These are phyloP conservation scores for Metaphire vulgaris DNA, from an alignment of 1,140 invertebrate genomes.

Conservation along the genomic window DNA sequence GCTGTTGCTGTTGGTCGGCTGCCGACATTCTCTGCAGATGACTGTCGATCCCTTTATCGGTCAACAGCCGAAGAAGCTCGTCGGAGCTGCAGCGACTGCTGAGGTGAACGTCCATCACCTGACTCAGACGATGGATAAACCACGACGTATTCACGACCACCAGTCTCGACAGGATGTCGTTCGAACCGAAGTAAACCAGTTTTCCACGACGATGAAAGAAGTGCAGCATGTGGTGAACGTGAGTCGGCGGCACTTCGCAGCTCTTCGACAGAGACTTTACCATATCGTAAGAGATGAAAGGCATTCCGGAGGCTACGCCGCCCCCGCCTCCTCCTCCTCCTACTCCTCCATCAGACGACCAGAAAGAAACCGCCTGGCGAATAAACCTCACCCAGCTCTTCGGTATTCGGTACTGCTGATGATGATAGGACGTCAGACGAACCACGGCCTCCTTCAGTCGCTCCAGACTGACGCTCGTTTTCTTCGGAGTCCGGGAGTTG, in stretches of 20 bases:
- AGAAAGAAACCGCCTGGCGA: slow-evolving; percentile 17
- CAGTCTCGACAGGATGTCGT: slow-evolving; percentile 23
- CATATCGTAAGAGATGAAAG: slow-evolving; percentile 27
- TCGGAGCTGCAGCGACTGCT: neutral
- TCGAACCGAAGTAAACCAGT: slow-evolving; percentile 23
- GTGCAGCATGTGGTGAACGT: slow-evolving; percentile 28
- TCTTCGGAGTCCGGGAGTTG: slow-evolving; percentile 18
- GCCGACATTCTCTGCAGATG: neutral
- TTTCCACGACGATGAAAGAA: slow-evolving; percentile 30
- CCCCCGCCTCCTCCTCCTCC: no score
- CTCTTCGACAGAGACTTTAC: slow-evolving; percentile 23
- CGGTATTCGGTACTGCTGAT: slow-evolving; percentile 20
- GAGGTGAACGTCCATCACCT: slow-evolving; percentile 21
- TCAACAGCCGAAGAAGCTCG: slow-evolving; percentile 17
- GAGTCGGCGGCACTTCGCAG: slow-evolving; percentile 22
- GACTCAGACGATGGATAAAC: slow-evolving; percentile 24
- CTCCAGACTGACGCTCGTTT: slow-evolving; percentile 20
- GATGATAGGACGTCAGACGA: slow-evolving; percentile 4
- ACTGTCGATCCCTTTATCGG: slow-evolving; percentile 23
- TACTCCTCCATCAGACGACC: neutral
- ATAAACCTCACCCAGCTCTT: slow-evolving; percentile 28
- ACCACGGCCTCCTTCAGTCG: slow-evolving; percentile 28
- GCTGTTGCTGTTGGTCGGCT: neutral
- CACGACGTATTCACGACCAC: slow-evolving; percentile 27
- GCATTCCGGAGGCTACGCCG: slow-evolving; percentile 12